These are phyloP conservation scores for Cherax quadricarinatus DNA, from an alignment of 1,140 invertebrate genomes.

Conservation along the genomic window DNA sequence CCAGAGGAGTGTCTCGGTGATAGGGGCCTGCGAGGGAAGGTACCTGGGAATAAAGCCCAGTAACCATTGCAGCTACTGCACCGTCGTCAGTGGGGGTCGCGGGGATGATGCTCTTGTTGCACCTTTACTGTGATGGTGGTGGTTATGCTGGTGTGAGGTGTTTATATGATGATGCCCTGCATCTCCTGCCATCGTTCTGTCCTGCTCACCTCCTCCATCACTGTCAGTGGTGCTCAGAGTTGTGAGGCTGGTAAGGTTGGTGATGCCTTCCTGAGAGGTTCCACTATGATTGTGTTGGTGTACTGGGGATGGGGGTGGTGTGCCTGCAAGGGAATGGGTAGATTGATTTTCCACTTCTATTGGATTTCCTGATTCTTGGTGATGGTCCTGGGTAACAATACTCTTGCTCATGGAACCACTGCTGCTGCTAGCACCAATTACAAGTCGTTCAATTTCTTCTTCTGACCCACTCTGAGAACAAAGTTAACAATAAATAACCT, in stretches of 20 bases:
- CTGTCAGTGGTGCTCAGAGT: constrained; percentile 47
- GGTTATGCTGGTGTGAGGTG: not conserved
- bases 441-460: constrained; percentile 56
- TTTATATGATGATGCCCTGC: constrained; percentile 6
- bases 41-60: constrained; percentile 33
- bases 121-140: constrained; percentile 27
- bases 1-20: constrained; percentile 64
- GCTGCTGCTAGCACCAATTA: constrained; percentile 50
- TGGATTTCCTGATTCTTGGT: not conserved
- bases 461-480: constrained; percentile 45
- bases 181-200: constrained; percentile 11
- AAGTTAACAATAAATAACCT: not conserved
- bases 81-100: constrained; percentile 51
- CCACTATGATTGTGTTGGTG: constrained; percentile 48
- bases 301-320: constrained; percentile 32
- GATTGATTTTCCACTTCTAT: not conserved
- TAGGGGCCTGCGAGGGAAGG: constrained; percentile 59
- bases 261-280: constrained; percentile 24
- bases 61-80: constrained; percentile 50
- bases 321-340: constrained; percentile 4
- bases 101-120: constrained; percentile 57
- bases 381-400: constrained; percentile 28
- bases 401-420: constrained; percentile 45
- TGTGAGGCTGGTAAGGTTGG: constrained; percentile 58
- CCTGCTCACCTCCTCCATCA: constrained; percentile 32